These are phyloP conservation scores for Rynchops niger DNA, from an alignment of 2,113 vertebrate genomes.

Conservation along the genomic window DNA sequence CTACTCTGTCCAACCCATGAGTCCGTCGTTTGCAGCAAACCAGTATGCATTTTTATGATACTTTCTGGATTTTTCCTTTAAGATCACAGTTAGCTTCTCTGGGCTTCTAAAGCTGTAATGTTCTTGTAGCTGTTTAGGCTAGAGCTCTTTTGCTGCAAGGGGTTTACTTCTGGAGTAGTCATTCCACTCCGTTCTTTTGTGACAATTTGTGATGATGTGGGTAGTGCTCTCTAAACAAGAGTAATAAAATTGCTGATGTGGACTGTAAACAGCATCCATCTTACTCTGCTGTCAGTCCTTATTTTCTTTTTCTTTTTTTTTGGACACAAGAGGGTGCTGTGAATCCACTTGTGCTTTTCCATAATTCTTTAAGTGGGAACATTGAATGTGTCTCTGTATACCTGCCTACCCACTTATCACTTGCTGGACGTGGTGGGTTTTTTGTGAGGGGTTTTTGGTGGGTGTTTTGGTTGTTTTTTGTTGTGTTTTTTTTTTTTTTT, in stretches of 20 bases:
- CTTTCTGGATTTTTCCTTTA: not conserved
- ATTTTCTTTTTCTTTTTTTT: not conserved
- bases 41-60: not conserved
- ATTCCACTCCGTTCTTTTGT: not conserved
- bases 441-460: too few species aligned
- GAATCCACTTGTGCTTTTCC: not conserved
- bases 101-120: not conserved
- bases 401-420: not conserved
- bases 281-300: not conserved
- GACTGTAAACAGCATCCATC: not conserved
- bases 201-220: not conserved
- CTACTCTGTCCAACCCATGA: not conserved
- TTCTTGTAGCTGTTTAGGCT: not conserved
- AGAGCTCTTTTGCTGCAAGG: not conserved
- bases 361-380: not conserved
- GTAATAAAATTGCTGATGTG: not conserved
- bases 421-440: not conserved
- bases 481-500: not conserved
- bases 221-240: not conserved
- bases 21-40: not conserved
- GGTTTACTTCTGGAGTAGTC: not conserved
- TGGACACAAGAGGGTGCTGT: conserved; percentile 25
- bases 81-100: not conserved
- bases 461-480: not conserved
- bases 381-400: not conserved